These are phyloP conservation scores for Drosophila repletoides DNA, from an alignment of 1,140 invertebrate species.

Conservation along the genomic window DNA sequence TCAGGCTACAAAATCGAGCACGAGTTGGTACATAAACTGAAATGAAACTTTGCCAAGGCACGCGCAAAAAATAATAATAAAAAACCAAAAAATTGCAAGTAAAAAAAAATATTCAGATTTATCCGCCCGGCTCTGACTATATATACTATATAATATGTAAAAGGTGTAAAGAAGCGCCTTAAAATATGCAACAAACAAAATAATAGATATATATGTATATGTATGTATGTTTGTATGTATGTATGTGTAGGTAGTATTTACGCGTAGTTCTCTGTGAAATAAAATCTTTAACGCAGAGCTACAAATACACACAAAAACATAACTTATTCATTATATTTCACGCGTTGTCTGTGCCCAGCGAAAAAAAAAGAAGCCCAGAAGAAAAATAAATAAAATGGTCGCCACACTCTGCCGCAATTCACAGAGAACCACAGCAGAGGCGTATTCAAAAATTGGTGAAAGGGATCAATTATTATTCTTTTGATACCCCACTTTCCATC, in stretches of 20 bases:
- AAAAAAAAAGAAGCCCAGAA: conserved; percentile 8
- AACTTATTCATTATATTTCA: conserved; percentile 71
- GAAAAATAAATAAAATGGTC: conserved; percentile 28
- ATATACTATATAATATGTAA: conserved; percentile 58
- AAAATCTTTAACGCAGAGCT: conserved; percentile 56
- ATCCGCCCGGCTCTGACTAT: conserved; percentile 5
- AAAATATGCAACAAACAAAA: conserved; percentile 45
- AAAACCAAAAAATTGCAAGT: conserved; percentile 15
- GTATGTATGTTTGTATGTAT: too few species aligned
- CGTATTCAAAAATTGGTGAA: too few species aligned
- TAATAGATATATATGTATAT: background rate
- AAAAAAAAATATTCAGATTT: conserved; percentile 58
- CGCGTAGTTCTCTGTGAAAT: conserved; percentile 22
- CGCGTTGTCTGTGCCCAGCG: conserved; percentile 37
- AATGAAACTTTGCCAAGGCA: conserved; percentile 62
- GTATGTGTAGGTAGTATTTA: too few species aligned
- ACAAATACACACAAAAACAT: conserved; percentile 43
- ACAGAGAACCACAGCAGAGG: too few species aligned
- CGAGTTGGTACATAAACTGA: conserved; percentile 66
- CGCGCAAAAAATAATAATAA: conserved; percentile 32
- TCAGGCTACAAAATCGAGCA: conserved; percentile 57
- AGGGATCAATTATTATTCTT: too few species aligned
- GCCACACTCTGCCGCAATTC: conserved; percentile 32
- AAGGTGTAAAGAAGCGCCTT: conserved; percentile 60
- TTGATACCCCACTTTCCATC: too few species aligned